Percentiles rank a stretch among this genome's conserved stretches.
phyloP scores from a whole-genome alignment of 2,797 vertebrate species.

The Malurus splendens region DNA sequence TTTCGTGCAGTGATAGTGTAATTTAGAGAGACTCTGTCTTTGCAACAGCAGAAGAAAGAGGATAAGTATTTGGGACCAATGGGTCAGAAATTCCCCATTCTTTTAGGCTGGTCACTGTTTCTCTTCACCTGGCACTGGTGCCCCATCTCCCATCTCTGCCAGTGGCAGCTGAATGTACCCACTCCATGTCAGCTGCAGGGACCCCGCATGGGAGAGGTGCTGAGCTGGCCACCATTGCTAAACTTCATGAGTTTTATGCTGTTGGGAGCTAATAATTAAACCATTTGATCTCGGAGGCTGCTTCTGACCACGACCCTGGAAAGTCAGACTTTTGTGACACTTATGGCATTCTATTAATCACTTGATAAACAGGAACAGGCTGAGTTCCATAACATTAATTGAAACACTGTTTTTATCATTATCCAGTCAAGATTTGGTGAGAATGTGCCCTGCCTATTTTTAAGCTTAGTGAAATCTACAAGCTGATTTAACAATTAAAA shows the following conservation, averaged over 20 bases:
- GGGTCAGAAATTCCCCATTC: background rate
- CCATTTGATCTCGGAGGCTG: background rate
- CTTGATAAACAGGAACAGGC: background rate
- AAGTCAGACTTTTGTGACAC: background rate
- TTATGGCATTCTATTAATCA: background rate
- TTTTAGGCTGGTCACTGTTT: background rate
- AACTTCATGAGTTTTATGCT: background rate
- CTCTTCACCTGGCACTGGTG: background rate
- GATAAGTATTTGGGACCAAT: no score
- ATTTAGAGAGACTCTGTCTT: no score
- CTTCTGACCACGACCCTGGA: background rate
- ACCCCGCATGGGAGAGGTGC: fast-evolving
- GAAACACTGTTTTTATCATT: background rate
- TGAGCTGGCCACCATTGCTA: background rate
- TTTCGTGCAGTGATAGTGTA: no score
- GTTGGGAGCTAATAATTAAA: background rate
- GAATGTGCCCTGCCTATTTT: background rate
- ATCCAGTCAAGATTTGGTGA: background rate
- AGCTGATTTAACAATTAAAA: background rate
- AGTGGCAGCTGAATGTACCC: background rate
- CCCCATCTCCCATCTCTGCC: fast-evolving
- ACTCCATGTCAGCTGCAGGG: no score
- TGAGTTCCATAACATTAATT: background rate
- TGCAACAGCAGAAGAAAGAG: no score
- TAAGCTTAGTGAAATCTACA: background rate